These are phyloP conservation scores for Ceratosolen fusciceps DNA, from an alignment of 1,140 invertebrate species.

Conservation along the genomic window DNA sequence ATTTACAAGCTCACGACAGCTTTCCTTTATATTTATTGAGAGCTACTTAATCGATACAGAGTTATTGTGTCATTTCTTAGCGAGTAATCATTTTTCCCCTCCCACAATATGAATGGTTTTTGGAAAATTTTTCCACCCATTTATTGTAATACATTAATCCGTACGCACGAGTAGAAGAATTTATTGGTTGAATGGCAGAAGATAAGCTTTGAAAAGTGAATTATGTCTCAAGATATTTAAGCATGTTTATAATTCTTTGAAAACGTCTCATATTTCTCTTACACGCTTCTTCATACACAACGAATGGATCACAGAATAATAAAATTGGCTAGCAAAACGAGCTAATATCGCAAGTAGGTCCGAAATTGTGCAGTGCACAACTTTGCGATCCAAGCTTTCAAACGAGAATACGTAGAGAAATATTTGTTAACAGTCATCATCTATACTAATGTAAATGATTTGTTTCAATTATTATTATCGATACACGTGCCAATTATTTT, in stretches of 20 bases:
- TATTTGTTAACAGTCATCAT: no score
- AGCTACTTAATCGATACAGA: no score
- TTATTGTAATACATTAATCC: neutral
- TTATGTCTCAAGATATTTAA: neutral
- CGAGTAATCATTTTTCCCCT: no score
- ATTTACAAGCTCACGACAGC: no score
- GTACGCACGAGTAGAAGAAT: neutral
- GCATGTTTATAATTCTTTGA: neutral
- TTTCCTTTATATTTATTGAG: no score
- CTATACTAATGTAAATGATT: no score
- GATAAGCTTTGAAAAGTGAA: neutral
- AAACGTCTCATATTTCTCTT: neutral
- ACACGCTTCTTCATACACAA: neutral
- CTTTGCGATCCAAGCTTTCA: neutral
- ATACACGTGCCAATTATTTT: no score
- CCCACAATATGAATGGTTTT: no score
- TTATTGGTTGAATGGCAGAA: neutral
- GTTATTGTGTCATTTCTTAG: no score
- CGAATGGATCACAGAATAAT: neutral
- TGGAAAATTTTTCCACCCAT: neutral
- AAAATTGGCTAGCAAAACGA: neutral
- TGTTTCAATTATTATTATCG: no score
- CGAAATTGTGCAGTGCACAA: neutral
- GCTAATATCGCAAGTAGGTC: conserved; percentile 1
- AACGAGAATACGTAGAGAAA: no score